phyloP scores from a whole-genome alignment of 2,797 vertebrate genomes.

The Mormyrops boulengeri region DNA sequence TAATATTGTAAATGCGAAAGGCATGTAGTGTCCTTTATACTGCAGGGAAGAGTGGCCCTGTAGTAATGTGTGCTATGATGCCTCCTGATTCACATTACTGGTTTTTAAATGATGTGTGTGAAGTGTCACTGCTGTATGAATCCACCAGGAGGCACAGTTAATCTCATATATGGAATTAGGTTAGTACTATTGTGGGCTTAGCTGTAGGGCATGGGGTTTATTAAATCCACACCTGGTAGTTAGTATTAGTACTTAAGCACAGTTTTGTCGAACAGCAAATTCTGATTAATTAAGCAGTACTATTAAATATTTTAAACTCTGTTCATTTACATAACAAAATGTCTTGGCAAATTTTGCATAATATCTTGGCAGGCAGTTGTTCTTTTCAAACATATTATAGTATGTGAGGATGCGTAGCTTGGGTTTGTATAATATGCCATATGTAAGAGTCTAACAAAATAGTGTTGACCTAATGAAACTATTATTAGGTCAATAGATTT shows the following conservation, averaged over 20 bases:
- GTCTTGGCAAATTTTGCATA: background rate
- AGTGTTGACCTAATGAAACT: background rate
- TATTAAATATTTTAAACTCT: background rate
- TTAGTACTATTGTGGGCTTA: background rate
- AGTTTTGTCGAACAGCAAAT: background rate
- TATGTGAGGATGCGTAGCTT: background rate
- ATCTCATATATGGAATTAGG: background rate
- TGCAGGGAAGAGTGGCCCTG: background rate
- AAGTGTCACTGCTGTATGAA: background rate
- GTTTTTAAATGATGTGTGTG: background rate
- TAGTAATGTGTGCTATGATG: background rate
- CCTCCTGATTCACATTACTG: background rate
- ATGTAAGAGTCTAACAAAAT: background rate
- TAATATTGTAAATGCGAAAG: background rate
- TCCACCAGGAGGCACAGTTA: constrained; percentile 13
- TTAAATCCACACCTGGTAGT: background rate
- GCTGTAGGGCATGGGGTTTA: background rate
- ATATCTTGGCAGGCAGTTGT: background rate
- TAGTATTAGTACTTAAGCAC: background rate
- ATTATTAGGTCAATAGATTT: background rate
- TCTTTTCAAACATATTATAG: background rate
- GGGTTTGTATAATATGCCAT: background rate
- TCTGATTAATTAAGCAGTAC: background rate
- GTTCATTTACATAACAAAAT: constrained; percentile 3
- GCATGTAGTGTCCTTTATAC: background rate